Evolutionary conservation across 2,797 vertebrate species (phyloP).

Genomic region (Liparis tanakae): DNA sequence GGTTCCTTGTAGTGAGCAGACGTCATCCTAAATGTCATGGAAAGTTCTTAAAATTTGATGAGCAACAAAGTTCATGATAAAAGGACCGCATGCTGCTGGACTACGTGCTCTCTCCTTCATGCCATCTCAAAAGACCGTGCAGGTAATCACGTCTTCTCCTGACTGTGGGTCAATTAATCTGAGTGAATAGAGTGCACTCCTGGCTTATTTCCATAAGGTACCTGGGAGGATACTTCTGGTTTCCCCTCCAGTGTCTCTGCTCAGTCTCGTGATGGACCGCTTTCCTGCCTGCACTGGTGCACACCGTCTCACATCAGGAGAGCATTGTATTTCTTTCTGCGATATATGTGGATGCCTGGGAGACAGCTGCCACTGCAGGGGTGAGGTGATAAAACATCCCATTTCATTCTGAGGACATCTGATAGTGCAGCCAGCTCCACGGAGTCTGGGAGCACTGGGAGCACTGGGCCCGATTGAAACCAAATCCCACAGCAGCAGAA

Average conservation of each 20-base stretch:
- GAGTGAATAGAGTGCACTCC: conserved; percentile 45
- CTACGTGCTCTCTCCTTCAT: conserved; percentile 25
- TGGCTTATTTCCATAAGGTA: conserved; percentile 49
- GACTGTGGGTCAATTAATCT: conserved; percentile 42
- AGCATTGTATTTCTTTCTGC: conserved; percentile 55
- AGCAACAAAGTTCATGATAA: conserved; percentile 21
- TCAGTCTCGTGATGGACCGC: conserved; percentile 36
- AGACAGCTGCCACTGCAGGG: conserved; percentile 68
- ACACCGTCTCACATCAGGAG: conserved; percentile 23
- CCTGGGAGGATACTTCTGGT: conserved; percentile 41
- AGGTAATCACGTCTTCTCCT: conserved; percentile 17
- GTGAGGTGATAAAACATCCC: conserved; percentile 65
- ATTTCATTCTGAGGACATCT: conserved; percentile 73
- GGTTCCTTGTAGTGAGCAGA: conserved; percentile 10
- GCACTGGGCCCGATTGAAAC: conserved; percentile 59
- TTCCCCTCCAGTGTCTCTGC: conserved; percentile 23
- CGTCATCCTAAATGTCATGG: conserved; percentile 29
- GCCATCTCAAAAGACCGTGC: conserved; percentile 18
- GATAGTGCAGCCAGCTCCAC: conserved; percentile 71
- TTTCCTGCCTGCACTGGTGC: conserved; percentile 48
- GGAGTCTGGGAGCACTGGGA: conserved; percentile 57
- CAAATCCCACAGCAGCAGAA: conserved; percentile 57
- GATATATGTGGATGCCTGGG: conserved; percentile 59
- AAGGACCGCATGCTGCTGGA: conserved; percentile 19
- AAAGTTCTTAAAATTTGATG: conserved; percentile 34